Percentiles rank a stretch among this genome's conserved stretches.
These are phyloP conservation scores for Lycia hirtaria DNA, from an alignment of 2,888 invertebrate species.

Conservation along the genomic window DNA sequence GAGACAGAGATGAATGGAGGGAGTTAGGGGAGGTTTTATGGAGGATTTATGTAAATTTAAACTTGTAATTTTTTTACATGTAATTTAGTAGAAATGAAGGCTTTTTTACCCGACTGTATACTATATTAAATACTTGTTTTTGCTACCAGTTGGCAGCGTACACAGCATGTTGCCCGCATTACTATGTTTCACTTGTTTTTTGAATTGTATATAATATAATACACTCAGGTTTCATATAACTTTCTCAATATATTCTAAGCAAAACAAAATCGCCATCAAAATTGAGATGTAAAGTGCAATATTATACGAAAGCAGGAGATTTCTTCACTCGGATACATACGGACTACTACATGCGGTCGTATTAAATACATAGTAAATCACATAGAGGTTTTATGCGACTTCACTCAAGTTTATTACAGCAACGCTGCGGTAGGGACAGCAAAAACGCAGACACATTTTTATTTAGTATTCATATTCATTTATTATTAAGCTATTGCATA, in stretches of 20 bases:
- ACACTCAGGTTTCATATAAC: neutral
- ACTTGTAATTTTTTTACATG: too few relatives aligned
- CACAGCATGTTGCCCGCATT: too few relatives aligned
- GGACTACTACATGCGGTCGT: slow-evolving; percentile 52
- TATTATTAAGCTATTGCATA: too few relatives aligned
- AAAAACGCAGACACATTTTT: neutral
- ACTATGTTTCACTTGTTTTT: too few relatives aligned
- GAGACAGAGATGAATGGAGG: too few relatives aligned
- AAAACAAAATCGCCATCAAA: slow-evolving; percentile 29
- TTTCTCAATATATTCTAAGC: slow-evolving; percentile 14
- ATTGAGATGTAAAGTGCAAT: slow-evolving; percentile 40
- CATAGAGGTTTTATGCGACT: slow-evolving; percentile 78
- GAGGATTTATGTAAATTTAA: too few relatives aligned
- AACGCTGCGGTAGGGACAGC: slow-evolving; percentile 28
- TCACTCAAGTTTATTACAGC: slow-evolving; percentile 70
- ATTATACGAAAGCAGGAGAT: slow-evolving; percentile 35
- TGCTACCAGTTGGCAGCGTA: too few relatives aligned
- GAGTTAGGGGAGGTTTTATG: too few relatives aligned
- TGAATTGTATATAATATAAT: too few relatives aligned
- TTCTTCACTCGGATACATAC: slow-evolving; percentile 35
- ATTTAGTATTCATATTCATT: neutral
- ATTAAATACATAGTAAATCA: slow-evolving; percentile 83
- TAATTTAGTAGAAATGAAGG: too few relatives aligned
- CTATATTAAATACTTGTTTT: too few relatives aligned
- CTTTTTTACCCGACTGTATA: too few relatives aligned